Conservation (phyloP, 2,888 invertebrate genomes). For the Agriopis aurantiaria region DNA sequence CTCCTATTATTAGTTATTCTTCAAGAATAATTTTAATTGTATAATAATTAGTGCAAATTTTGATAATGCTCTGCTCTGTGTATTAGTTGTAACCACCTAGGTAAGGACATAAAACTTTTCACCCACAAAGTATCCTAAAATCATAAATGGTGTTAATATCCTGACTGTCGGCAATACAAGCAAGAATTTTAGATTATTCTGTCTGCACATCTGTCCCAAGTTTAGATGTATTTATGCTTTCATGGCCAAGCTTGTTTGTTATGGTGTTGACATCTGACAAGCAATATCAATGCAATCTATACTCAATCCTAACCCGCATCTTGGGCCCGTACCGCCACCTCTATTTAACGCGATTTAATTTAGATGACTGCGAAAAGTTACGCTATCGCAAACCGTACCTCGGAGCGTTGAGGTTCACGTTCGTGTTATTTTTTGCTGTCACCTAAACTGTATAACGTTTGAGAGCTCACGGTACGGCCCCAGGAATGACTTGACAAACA, state of each 20-base stretch:
- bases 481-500: too few species aligned
- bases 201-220: background rate
- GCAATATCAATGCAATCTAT: background rate
- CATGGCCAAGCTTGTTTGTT: background rate
- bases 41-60: slow-evolving; percentile 73
- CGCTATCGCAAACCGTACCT: too few species aligned
- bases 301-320: too few species aligned
- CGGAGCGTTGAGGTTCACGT: too few species aligned
- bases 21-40: slow-evolving; percentile 68
- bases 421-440: too few species aligned
- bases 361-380: too few species aligned
- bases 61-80: slow-evolving; percentile 68
- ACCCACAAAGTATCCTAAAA: slow-evolving; percentile 22
- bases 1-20: slow-evolving; percentile 72
- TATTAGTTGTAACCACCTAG: slow-evolving; percentile 57
- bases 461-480: too few species aligned
- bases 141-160: background rate
- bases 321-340: too few species aligned
- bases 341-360: too few species aligned
- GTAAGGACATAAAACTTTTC: slow-evolving; percentile 49
- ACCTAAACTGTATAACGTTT: too few species aligned
- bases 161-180: background rate
- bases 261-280: background rate
- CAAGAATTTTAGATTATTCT: background rate
- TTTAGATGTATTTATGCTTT: background rate